These are phyloP conservation scores for Semicossyphus pulcher DNA, from an alignment of 2,113 vertebrate genomes.

Conservation along the genomic window DNA sequence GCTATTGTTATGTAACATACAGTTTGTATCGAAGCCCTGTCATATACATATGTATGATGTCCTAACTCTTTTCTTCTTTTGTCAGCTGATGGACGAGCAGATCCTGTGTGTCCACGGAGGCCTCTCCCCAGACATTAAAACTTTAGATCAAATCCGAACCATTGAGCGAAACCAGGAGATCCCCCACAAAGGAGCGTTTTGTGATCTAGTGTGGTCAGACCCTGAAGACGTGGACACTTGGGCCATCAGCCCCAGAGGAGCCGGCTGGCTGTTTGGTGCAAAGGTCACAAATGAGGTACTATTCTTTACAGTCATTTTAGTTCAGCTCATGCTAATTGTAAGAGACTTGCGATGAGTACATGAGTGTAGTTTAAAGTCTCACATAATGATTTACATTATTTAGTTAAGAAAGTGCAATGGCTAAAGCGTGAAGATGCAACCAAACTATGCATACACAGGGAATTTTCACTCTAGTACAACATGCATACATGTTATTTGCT, in stretches of 20 bases:
- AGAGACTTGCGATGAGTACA: too few relatives aligned
- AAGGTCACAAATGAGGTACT: constrained; percentile 98
- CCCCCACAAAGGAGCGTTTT: constrained; percentile 98
- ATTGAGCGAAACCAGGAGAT: constrained; percentile 98
- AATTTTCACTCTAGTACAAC: too few relatives aligned
- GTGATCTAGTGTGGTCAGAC: constrained; percentile 97
- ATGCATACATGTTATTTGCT: too few relatives aligned
- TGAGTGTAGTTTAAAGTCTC: too few relatives aligned
- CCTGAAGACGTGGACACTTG: constrained; percentile 97
- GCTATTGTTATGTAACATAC: too few relatives aligned
- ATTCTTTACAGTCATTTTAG: neutral
- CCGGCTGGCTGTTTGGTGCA: constrained; percentile 96
- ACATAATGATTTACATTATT: too few relatives aligned
- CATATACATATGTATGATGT: neutral
- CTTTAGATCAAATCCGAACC: constrained; percentile 96
- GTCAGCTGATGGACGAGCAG: constrained; percentile 95
- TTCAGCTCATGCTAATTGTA: neutral
- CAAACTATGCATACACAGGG: too few relatives aligned
- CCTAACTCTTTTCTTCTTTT: neutral
- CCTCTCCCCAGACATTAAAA: constrained; percentile 98
- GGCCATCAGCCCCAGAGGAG: constrained; percentile 96
- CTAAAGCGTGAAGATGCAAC: too few relatives aligned
- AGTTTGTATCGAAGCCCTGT: too few relatives aligned
- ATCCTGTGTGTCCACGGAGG: constrained; percentile 96
- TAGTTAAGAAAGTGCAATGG: too few relatives aligned